These are phyloP conservation scores for Hydropsyche tenuis DNA, from an alignment of 1,140 invertebrate species.

Conservation along the genomic window DNA sequence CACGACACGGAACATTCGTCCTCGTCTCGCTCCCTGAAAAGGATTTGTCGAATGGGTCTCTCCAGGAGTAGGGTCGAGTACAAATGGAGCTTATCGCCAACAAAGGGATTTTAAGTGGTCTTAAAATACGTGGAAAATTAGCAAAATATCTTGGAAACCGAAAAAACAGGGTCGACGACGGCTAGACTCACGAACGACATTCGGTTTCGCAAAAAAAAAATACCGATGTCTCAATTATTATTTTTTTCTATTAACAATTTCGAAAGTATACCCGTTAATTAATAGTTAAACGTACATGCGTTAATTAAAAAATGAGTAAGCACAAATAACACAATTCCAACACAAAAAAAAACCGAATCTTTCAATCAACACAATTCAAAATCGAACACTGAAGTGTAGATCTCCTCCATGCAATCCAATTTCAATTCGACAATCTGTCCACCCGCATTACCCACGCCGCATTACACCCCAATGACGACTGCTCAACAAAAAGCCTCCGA, in stretches of 20 bases:
- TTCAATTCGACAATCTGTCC: slow-evolving; percentile 22
- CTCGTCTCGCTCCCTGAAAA: slow-evolving; percentile 24
- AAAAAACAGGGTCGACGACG: slow-evolving; percentile 18
- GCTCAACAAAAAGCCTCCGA: neutral
- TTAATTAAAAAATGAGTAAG: too few species aligned
- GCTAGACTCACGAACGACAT: neutral
- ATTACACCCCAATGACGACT: slow-evolving; percentile 7
- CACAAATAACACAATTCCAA: too few species aligned
- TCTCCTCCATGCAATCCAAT: slow-evolving; percentile 29
- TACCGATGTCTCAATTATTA: too few species aligned
- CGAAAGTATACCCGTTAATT: too few species aligned
- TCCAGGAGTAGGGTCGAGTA: slow-evolving; percentile 25
- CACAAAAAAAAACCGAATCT: too few species aligned
- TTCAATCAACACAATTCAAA: too few species aligned
- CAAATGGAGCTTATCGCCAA: slow-evolving; percentile 35
- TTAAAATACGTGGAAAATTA: slow-evolving; percentile 43
- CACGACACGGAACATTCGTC: neutral
- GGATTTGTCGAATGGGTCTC: slow-evolving; percentile 36
- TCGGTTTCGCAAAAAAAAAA: too few species aligned
- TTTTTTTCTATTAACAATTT: too few species aligned
- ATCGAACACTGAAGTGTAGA: neutral
- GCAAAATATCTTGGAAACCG: slow-evolving; percentile 28
- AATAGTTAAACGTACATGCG: too few species aligned
- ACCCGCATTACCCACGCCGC: slow-evolving; percentile 3
- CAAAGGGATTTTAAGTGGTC: slow-evolving; percentile 38